A percentile compares a stretch with the other conserved stretches of the same genome.
phyloP scores from a whole-genome alignment of 2,888 invertebrate species.

The Melanotus villosus region DNA sequence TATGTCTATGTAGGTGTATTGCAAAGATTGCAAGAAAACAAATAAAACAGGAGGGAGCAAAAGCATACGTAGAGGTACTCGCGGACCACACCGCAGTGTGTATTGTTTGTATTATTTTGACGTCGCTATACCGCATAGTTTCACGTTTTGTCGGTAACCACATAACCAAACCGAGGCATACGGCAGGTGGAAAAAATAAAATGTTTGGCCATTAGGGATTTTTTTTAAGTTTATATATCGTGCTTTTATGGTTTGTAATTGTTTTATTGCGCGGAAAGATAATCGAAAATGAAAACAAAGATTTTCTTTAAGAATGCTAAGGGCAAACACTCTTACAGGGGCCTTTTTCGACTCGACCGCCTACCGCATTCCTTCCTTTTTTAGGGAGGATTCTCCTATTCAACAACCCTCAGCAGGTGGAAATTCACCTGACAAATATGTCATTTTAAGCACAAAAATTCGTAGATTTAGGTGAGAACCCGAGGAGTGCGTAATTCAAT shows the following conservation, averaged over 20 bases:
- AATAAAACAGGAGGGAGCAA: constrained; percentile 36
- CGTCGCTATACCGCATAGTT: constrained; percentile 53
- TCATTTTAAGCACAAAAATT: constrained; percentile 21
- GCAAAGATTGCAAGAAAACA: constrained; percentile 41
- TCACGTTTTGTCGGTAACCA: constrained; percentile 56
- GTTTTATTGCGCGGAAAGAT: constrained; percentile 26
- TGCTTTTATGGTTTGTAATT: constrained; percentile 27
- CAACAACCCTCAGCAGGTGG: constrained; percentile 46
- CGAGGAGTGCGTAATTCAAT: too few relatives aligned
- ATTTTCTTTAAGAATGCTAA: constrained; percentile 16
- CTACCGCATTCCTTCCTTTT: constrained; percentile 38
- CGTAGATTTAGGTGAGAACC: constrained; percentile 14
- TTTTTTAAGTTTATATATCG: constrained; percentile 37
- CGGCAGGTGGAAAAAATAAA: constrained; percentile 46
- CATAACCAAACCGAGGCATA: constrained; percentile 51
- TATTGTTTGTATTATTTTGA: constrained; percentile 52
- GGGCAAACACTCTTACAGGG: constrained; percentile 23
- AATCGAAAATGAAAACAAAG: constrained; percentile 22
- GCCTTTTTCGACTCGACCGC: constrained; percentile 14
- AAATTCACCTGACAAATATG: constrained; percentile 34
- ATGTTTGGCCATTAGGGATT: constrained; percentile 41
- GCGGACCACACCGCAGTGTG: constrained; percentile 46
- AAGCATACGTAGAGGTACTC: constrained; percentile 41
- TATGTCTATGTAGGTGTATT: constrained; percentile 42
- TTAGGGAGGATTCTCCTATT: constrained; percentile 34